These are phyloP conservation scores for Augiades crinisus DNA, from an alignment of 2,888 invertebrate genomes.

Conservation along the genomic window DNA sequence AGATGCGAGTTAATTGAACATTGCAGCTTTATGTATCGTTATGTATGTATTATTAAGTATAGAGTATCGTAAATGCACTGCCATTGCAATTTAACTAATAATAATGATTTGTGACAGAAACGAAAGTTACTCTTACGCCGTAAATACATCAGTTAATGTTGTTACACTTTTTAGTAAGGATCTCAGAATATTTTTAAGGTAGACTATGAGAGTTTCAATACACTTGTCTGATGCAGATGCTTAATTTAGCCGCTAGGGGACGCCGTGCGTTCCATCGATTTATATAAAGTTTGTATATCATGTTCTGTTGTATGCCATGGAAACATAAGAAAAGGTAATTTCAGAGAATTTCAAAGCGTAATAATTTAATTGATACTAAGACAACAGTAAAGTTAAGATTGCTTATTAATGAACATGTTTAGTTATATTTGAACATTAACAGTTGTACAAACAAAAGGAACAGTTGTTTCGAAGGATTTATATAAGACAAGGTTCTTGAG, in stretches of 20 bases:
- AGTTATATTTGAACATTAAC: too few relatives aligned
- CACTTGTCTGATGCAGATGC: background rate
- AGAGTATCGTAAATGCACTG: slow-evolving; percentile 46
- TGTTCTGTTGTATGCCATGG: too few relatives aligned
- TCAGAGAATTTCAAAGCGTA: too few relatives aligned
- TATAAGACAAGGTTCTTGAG: background rate
- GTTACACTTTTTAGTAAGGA: slow-evolving; percentile 30
- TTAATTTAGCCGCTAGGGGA: too few relatives aligned
- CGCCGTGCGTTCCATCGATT: too few relatives aligned
- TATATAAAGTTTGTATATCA: too few relatives aligned
- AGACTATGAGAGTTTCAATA: slow-evolving; percentile 12
- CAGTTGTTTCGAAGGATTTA: background rate
- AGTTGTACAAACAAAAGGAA: too few relatives aligned
- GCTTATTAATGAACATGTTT: too few relatives aligned
- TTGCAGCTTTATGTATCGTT: slow-evolving; percentile 14
- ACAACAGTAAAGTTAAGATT: too few relatives aligned
- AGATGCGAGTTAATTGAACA: background rate
- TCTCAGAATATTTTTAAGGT: slow-evolving; percentile 34
- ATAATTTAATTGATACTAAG: too few relatives aligned
- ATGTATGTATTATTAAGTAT: slow-evolving; percentile 14
- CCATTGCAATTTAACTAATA: slow-evolving; percentile 44
- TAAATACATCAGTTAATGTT: slow-evolving; percentile 9
- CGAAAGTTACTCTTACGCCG: slow-evolving; percentile 16
- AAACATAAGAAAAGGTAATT: too few relatives aligned
- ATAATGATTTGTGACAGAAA: slow-evolving; percentile 32